These are phyloP conservation scores for Darevskia mixta DNA, from an alignment of 2,797 vertebrate genomes.

Conservation along the genomic window DNA sequence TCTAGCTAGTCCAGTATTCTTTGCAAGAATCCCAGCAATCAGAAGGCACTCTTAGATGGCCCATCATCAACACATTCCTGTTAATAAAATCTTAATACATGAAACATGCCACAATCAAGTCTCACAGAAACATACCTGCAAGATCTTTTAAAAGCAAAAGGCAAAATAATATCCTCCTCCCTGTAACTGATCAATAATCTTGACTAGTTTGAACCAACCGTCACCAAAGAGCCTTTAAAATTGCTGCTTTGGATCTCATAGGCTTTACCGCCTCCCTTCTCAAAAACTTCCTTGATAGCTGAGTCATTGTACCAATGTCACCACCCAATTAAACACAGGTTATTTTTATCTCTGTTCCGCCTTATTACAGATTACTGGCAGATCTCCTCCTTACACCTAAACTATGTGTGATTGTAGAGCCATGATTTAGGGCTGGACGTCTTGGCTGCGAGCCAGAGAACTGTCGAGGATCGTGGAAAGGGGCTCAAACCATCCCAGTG, in stretches of 20 bases:
- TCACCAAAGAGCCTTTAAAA: background rate
- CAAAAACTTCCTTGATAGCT: conserved; percentile 16
- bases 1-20: background rate
- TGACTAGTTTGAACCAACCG: background rate
- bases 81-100: no score
- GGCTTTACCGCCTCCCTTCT: background rate
- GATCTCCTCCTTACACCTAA: background rate
- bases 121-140: background rate
- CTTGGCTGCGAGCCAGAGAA: background rate
- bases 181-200: background rate
- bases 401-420: background rate
- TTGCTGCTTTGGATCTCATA: background rate
- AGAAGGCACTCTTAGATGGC: background rate
- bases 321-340: conserved; percentile 31
- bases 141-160: background rate
- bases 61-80: background rate
- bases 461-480: background rate
- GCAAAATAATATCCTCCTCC: background rate
- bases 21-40: background rate
- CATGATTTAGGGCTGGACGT: background rate
- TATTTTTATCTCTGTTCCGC: conserved; percentile 31
- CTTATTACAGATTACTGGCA: conserved; percentile 10
- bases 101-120: background rate
- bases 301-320: conserved; percentile 27
- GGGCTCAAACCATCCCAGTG: background rate